Evolutionary conservation across 37 sponge, comb jelly and placozoan species (phyloP).

Genomic region (Aplysina aerophoba): DNA sequence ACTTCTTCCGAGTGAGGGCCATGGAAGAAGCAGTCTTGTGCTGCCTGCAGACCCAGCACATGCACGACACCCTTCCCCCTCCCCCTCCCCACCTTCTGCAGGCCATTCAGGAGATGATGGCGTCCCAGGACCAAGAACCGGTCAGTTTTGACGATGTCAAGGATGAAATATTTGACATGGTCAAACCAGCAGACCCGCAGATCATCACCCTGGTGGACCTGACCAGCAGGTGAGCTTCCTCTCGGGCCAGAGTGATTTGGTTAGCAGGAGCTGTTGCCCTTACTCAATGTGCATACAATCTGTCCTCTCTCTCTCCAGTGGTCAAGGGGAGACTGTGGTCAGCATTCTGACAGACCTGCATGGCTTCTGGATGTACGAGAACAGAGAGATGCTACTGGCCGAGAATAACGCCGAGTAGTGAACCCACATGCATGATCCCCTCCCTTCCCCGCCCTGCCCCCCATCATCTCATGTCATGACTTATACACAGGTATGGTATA

Average conservation of each 20-base stretch:
- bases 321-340: conserved; percentile 95
- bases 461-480: no score
- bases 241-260: background rate
- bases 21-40: no score
- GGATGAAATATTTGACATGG: conserved; percentile 99
- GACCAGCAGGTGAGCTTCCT: conserved; percentile 52
- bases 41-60: no score
- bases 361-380: conserved; percentile 97
- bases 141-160: conserved; percentile 90
- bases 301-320: conserved; percentile 48
- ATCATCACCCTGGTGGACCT: conserved; percentile 89
- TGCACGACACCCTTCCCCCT: no score
- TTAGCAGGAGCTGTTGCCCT: no score
- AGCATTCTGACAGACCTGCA: conserved; percentile 92
- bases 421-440: background rate
- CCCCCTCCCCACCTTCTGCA: conserved; percentile 14
- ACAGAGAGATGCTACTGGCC: conserved; percentile 90
- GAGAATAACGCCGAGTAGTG: conserved; percentile 58
- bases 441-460: no score
- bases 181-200: conserved; percentile 81
- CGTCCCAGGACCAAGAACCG: conserved; percentile 77
- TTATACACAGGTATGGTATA: no score
- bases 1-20: conserved; percentile 81
- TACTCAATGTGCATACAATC: no score
- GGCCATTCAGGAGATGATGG: conserved; percentile 92